Base-by-base conservation (phyloP, 2,113 vertebrate species). In the Orientallactaga bullata region DNA sequence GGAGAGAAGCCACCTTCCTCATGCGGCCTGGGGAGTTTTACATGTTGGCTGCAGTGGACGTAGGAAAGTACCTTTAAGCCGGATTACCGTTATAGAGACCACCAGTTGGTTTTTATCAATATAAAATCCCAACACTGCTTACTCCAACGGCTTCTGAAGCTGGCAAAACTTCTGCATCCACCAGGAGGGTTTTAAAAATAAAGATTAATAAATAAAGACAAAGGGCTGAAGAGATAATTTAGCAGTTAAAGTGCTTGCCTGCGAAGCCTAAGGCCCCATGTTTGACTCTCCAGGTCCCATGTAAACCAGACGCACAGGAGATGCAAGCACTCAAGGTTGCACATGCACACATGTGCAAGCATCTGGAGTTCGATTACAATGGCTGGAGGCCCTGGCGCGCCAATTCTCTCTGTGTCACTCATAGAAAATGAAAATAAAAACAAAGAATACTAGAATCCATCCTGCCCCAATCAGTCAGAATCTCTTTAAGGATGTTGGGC, bases 101-200 rank as follows among this genome's bases (percentile, higher is more conserved):
- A 39, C 21, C 7, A 26, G 26, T 88, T 82, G 78, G 13, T 16
- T 83, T 94, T 93, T 55, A 71, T 73, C 58, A 55, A 91, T 88
- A 88, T 78, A 81, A 92, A 94, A 80, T 26, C 9, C 15, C 21
- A 85, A 17, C 7, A 4, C 63, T 28, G 20, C 42, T 78, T 81
- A 60, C 74, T 74, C 65, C 47, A 79, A 90, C 37, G 81, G 37
- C 23, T 77, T 32, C 42, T 21, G 83, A 89, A 68, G 61, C 42
- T 63, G 78, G 63, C 18, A 37, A 93, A 85, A 39, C 17, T 0
- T 55, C 85, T 74, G 63, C 17, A 65, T 83, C 32, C 61, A 72
- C 42, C 17, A 68, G 87, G 47, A 74, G 30, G 7, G n/a, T n/a
- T 72, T 84, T 51, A 28, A 81, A 91, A 89, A 80, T 82, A 81